Percentiles rank a stretch among this genome's conserved stretches.
These are phyloP conservation scores for Callyntrura sp. DNA, from an alignment of 2,888 invertebrate genomes.

Conservation along the genomic window DNA sequence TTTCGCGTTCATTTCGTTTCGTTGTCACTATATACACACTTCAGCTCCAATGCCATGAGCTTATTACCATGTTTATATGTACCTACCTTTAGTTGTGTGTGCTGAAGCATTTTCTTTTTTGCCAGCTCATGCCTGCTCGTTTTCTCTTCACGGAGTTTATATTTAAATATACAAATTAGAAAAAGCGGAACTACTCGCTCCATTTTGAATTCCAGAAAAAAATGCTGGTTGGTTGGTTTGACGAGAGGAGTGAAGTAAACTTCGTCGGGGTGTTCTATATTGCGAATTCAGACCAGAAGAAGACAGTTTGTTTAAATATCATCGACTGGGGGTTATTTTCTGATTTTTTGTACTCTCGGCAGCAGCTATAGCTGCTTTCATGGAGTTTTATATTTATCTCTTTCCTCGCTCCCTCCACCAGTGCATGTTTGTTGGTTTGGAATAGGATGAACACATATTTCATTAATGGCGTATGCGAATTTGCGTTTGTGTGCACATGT, in stretches of 20 bases:
- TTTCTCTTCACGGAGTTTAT: conserved; percentile 48
- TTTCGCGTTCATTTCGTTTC: conserved; percentile 1
- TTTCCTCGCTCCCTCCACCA: conserved; percentile 18
- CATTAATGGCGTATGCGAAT: background rate
- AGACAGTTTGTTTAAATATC: conserved; percentile 62
- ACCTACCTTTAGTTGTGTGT: background rate
- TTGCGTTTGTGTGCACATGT: background rate
- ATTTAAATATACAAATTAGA: conserved; percentile 26
- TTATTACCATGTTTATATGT: background rate
- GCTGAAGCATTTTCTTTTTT: background rate
- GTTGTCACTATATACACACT: background rate
- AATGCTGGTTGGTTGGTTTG: conserved; percentile 38
- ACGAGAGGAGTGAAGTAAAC: conserved; percentile 24
- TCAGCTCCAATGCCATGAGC: conserved; percentile 5
- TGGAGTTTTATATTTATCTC: conserved; percentile 79
- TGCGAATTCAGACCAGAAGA: conserved; percentile 42
- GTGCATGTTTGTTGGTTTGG: conserved; percentile 5
- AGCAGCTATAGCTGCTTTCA: conserved; percentile 63
- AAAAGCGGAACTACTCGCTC: conserved; percentile 61
- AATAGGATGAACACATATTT: conserved; percentile 10
- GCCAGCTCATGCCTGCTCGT: background rate
- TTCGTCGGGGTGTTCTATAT: conserved; percentile 26
- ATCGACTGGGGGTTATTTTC: conserved; percentile 74
- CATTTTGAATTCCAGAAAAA: conserved; percentile 79
- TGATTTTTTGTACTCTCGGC: conserved; percentile 60